Base-by-base conservation (phyloP, 2,888 invertebrate genomes). In the Diplazon laetatorius region DNA sequence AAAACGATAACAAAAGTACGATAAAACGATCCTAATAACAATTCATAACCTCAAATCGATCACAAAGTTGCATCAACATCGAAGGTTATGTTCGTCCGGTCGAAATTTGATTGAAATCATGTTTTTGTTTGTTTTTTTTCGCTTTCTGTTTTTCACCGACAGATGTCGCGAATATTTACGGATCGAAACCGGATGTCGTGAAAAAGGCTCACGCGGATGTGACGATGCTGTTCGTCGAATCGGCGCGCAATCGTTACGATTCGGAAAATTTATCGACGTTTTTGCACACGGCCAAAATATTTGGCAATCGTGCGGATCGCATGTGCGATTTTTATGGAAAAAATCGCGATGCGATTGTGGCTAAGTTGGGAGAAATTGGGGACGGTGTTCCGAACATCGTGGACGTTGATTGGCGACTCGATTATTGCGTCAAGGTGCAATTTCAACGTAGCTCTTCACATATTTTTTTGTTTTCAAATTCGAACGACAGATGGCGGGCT, bases 341-440 rank as follows among this genome's bases (percentile, higher is more conserved):
- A 66, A 75, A 87, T 46, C 87, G 86, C 69, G 81, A 82, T 70
- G 77, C 81, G 35, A 82, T 91, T 65, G 85, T 86, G 48, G 84
- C 82, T 25, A 82, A 83, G 1, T 82, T 91, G 46, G 87, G 88
- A 78, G 78, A 83, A 35, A 85, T 88, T 60, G 91, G 91, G 39
- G 84, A 83, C 65, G 84, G 86, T 71, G 82, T 88, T 20, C 88
- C 89, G 0, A 90, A 89, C 25, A 83, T 91, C 50, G 85, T 91
- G 20, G 90, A 91, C 75, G 84, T 89, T 4, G 85, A 88, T 62
- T 91, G 91, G 91, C 86, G 85, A 77, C 82, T 91, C 66, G 90
- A 91, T 83, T 89, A 91, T 74, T 88, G 88, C 63, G 82, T 89
- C 4, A 91, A 91, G 88, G 91, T 91, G 87, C 48, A 6, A 46